These are phyloP conservation scores for Phaethornis superciliosus DNA, from an alignment of 2,113 vertebrate species.

Conservation along the genomic window DNA sequence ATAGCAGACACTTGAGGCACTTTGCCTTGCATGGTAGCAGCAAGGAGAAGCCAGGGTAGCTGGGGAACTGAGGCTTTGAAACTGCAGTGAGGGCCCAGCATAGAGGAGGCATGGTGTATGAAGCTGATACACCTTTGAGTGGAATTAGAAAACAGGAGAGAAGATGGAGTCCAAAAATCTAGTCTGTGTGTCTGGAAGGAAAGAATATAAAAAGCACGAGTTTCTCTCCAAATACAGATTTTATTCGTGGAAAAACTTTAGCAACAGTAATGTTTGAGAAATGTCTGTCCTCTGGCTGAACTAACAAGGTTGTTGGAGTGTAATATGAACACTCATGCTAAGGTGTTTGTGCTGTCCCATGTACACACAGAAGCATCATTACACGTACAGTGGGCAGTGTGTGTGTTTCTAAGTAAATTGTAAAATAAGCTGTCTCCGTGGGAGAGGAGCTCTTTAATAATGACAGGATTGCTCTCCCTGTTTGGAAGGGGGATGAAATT, in stretches of 20 bases:
- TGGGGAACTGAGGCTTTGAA: not conserved
- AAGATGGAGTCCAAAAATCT: not conserved
- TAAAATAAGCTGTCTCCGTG: too few species aligned
- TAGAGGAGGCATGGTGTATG: not conserved
- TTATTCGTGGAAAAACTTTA: not conserved
- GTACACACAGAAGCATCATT: not conserved
- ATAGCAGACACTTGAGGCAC: not conserved
- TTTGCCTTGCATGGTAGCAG: not conserved
- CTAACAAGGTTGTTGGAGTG: not conserved
- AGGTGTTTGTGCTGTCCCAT: not conserved
- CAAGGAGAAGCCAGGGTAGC: not conserved
- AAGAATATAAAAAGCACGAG: not conserved
- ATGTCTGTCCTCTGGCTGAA: not conserved
- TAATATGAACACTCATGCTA: not conserved
- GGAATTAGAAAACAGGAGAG: not conserved
- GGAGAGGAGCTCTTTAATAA: not conserved
- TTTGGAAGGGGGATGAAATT: not conserved
- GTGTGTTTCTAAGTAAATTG: not conserved
- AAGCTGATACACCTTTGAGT: not conserved
- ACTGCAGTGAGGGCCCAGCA: not conserved
- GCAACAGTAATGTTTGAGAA: not conserved
- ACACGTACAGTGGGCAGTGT: not conserved
- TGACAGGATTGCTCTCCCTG: not conserved
- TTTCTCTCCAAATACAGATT: not conserved
- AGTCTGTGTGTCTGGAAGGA: not conserved